phyloP scores from a whole-genome alignment of 2,888 invertebrate species.

The Lithophane socia region DNA sequence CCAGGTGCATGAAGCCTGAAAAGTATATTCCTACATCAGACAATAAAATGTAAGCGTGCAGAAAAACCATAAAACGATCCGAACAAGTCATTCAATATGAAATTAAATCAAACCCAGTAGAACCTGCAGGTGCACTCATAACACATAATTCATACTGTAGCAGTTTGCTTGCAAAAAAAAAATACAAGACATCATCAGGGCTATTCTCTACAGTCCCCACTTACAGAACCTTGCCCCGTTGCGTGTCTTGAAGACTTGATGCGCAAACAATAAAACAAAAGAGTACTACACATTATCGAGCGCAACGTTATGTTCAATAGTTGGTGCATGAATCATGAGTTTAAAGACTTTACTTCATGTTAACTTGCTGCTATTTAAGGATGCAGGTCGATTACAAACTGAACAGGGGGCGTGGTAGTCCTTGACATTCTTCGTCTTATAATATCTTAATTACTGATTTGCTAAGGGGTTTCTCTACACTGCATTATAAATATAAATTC shows the following conservation, averaged over 20 bases:
- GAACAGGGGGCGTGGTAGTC: constrained; percentile 33
- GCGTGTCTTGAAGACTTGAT: constrained; percentile 42
- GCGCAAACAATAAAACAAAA: constrained; percentile 50
- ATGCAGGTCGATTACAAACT: constrained; percentile 7
- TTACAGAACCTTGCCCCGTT: constrained; percentile 30
- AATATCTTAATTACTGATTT: constrained; percentile 40
- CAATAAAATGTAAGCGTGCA: background rate
- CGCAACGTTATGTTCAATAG: constrained; percentile 54
- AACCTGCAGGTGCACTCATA: constrained; percentile 7
- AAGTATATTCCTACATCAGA: background rate
- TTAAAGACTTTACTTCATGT: constrained; percentile 20
- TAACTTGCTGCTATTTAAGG: constrained; percentile 27
- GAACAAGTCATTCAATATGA: constrained; percentile 1
- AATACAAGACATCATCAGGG: background rate
- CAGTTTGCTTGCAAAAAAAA: constrained; percentile 11
- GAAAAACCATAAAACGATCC: background rate
- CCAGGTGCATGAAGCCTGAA: no score
- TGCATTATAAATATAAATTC: constrained; percentile 4
- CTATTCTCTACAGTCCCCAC: background rate
- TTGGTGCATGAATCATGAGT: constrained; percentile 42
- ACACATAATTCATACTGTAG: constrained; percentile 14
- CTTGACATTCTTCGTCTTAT: constrained; percentile 4
- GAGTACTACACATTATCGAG: constrained; percentile 53
- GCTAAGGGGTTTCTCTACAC: background rate
- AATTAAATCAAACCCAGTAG: constrained; percentile 11